Conservation (phyloP, 2,888 invertebrate genomes). For the Prosopocoilus inquinatus region DNA sequence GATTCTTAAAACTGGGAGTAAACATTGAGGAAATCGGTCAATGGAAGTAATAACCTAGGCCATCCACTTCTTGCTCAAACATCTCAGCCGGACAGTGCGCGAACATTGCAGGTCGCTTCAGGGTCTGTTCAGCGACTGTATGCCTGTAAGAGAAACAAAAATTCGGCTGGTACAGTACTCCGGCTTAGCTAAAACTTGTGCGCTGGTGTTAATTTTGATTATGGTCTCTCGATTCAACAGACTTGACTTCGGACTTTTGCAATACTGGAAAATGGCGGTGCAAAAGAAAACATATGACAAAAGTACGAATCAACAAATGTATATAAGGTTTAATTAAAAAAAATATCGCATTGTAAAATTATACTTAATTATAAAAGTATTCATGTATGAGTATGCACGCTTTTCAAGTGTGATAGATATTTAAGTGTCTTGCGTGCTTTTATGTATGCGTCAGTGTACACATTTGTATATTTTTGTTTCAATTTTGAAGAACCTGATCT, state of each 20-base stretch:
- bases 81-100: slow-evolving; percentile 39
- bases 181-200: slow-evolving; percentile 31
- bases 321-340: neutral
- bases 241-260: neutral
- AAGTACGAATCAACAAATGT: slow-evolving; percentile 4
- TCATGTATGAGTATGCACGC: neutral
- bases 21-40: slow-evolving; percentile 30
- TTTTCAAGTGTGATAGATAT: too few species aligned
- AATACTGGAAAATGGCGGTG: neutral
- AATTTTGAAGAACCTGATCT: too few species aligned
- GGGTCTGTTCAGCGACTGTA: slow-evolving; percentile 36
- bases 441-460: too few species aligned
- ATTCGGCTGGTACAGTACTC: slow-evolving; percentile 16
- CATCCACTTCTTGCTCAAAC: slow-evolving; percentile 30
- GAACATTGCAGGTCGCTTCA: slow-evolving; percentile 45
- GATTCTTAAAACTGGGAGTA: slow-evolving; percentile 36
- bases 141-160: slow-evolving; percentile 41
- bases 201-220: slow-evolving; percentile 28
- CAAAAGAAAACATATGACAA: neutral
- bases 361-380: slow-evolving; percentile 5
- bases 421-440: too few species aligned
- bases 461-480: too few species aligned
- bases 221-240: slow-evolving; percentile 27
- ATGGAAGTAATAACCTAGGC: slow-evolving; percentile 31
- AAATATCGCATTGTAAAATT: slow-evolving; percentile 1